A percentile compares a stretch with the other conserved stretches of the same genome.
These are phyloP conservation scores for Gymnarchus niloticus DNA, from an alignment of 2,113 vertebrate genomes.

Conservation along the genomic window DNA sequence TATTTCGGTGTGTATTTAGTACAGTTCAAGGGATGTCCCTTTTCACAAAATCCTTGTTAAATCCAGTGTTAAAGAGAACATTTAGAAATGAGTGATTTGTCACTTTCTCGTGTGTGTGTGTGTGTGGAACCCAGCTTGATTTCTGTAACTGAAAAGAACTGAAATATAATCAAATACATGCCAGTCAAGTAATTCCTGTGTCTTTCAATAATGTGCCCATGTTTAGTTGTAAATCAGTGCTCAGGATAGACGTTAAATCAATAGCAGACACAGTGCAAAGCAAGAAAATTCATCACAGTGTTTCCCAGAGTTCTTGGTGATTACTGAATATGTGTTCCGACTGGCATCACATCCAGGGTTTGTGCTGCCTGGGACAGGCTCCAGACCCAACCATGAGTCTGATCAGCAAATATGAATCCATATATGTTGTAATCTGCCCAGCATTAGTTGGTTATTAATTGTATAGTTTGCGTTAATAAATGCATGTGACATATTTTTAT, in stretches of 20 bases:
- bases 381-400: no score
- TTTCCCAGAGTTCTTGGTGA: neutral
- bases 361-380: no score
- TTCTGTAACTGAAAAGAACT: neutral
- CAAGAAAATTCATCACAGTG: neutral
- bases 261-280: neutral
- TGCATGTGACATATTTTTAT: neutral
- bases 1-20: no score
- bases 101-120: neutral
- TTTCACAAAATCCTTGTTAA: neutral
- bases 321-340: neutral
- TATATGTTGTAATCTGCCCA: neutral
- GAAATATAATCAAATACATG: neutral
- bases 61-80: neutral
- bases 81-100: neutral
- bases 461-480: neutral
- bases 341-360: no score
- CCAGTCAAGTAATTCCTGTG: neutral
- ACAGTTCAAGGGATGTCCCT: neutral
- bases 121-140: neutral
- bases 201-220: neutral
- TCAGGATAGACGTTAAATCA: neutral
- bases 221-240: neutral
- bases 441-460: neutral
- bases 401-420: no score